Base-by-base conservation (phyloP, 2,888 invertebrate species). In the Napeogenes inachia region DNA sequence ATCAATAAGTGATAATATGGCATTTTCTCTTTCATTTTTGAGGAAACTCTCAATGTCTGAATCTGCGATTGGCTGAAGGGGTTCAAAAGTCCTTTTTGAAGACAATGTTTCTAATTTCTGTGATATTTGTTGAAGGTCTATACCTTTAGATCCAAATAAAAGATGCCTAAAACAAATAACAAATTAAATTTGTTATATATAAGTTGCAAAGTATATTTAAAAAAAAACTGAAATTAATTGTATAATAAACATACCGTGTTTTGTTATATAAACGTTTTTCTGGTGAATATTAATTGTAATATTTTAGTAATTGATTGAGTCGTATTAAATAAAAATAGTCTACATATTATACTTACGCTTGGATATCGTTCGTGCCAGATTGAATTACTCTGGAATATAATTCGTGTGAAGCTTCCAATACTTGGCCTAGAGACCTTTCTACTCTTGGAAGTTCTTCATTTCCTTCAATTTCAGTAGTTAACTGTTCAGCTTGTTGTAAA, bases 11-110 rank as follows among this genome's bases (percentile, higher is more conserved):
- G 96, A 95, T 13, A 98, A 87, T 74, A 99, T 95, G 0, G 97
- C 97, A 92, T 98, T 98, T 88, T 98, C 97, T 66, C 96, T 93
- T 87, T 99, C 98, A 91, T 98, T 98, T 80, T 95, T 95, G 21
- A 99, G 86, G 81, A 95, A 98, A 73, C 95, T 95, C 71, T 95
- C 94, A 69, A 99, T 95, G 82, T 98, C 98, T 21, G 97, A 96
- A 77, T 98, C 98, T 46, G 95, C 94, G 57, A 97, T 94, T 0
- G 98, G 97, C 85, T 98, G 97, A 32, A 98, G 89, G 0, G 98
- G 96, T 80, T 96, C 96, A 74, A 96, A 95, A n/a, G 96, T 95
- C 60, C 94, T 92, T 65, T 96, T 94, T 6, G 97, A 94, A 80
- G 95, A 97, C 2, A 99, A 91, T 0, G 95, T 94, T 82, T 97